Evolutionary conservation across 1,140 invertebrate species (phyloP), one percentile per base, ranked within the genome.

Genomic region (Atta texana): DNA sequence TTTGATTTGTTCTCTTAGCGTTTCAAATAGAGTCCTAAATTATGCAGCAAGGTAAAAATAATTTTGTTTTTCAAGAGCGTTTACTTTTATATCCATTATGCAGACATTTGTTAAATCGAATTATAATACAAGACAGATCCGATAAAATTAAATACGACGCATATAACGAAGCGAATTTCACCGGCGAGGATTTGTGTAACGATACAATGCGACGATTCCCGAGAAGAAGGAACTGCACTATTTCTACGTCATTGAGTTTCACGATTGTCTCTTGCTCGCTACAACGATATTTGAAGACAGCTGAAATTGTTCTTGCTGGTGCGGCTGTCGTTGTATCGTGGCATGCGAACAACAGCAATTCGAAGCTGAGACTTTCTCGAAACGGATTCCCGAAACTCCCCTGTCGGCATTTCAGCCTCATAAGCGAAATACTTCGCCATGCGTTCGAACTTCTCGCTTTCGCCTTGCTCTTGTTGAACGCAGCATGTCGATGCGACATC

Each of bases 161-260:
- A 12, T 28, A 59, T 81, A 81, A 81, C 66, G 34, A 71, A 59
- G 66, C 51, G 34, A 81, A 57, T 71, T 81, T 80, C 76, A 68
- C 18, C 10, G 76, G 12, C 28, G 7, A 34, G 24, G n/a, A 80
- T 80, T 68, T 53, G 61, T 34, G 59, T 34, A 12, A 39, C n/a
- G 55, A 74, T 76, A 59, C 74, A 76, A 76, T 34, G 18, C 76
- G 28, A 77, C 75, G 63, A 55, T 68, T 10, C 55, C 49, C 31
- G 63, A n/a, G 49, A 24, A 21, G 14, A 24, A 21, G 14, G 14
- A 71, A 44, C 51, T n/a, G 49, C 1, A 28, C 49, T 34, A 24
- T 81, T 81, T 71, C 44, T 49, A 24, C 39, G 49, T 57, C 53
- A 71, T 81, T 31, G 31, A 59, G 34, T 28, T n/a, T 28, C 64